Evolutionary conservation across 2,888 invertebrate genomes (phyloP).

Genomic region (Synergus laeviventris): DNA sequence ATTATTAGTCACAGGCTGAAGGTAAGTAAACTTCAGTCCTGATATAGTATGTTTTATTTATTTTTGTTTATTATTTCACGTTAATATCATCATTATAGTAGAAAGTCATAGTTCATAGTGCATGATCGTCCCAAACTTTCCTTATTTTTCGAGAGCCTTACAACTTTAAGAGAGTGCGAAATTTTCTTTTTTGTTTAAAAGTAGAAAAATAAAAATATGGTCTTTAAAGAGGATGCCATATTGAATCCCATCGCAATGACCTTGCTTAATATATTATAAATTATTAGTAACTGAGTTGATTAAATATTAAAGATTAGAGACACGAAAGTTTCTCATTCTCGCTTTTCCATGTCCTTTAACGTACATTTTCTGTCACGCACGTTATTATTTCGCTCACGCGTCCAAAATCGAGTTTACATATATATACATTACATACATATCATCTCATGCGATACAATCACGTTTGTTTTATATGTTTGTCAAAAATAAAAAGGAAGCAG

Average conservation of each 20-base stretch:
- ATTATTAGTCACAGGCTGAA: slow-evolving; percentile 12
- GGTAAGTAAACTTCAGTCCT: slow-evolving; percentile 39
- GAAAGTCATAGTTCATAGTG: background rate
- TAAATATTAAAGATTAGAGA: background rate
- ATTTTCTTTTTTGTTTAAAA: background rate
- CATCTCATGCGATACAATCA: background rate
- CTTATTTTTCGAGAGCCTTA: background rate
- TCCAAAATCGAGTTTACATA: background rate
- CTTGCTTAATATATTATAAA: background rate
- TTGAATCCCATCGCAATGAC: background rate
- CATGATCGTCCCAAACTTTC: slow-evolving; percentile 1
- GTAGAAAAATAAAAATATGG: background rate
- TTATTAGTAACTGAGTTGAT: background rate
- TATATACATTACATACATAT: slow-evolving; percentile 33
- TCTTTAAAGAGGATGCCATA: no score
- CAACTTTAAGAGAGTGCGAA: background rate
- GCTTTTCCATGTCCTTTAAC: slow-evolving; percentile 17
- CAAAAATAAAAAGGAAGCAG: slow-evolving; percentile 10
- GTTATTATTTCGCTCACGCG: slow-evolving; percentile 28
- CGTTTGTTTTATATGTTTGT: slow-evolving; percentile 2
- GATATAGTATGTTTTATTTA: slow-evolving; percentile 5
- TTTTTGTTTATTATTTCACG: slow-evolving; percentile 5
- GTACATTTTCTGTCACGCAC: slow-evolving; percentile 12
- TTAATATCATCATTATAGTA: background rate
- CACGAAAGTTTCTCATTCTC: slow-evolving; percentile 6